Conservation (phyloP, 1,140 invertebrate genomes). For the Uloborus diversus region DNA sequence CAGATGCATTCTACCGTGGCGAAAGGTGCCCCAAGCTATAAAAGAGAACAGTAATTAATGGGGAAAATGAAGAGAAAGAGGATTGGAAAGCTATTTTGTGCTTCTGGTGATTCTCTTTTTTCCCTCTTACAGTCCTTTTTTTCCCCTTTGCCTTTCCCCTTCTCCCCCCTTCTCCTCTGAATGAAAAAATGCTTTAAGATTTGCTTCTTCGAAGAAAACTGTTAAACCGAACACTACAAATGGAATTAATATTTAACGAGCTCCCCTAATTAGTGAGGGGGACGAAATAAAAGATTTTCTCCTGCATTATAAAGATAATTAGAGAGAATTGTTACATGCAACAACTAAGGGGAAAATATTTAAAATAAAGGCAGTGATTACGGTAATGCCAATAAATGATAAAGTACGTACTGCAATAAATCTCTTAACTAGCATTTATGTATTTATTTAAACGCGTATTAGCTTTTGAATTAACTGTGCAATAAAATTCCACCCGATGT, state of each 20-base stretch:
- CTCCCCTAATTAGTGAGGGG: conserved; percentile 33
- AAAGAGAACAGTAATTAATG: conserved; percentile 8
- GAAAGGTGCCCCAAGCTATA: not conserved
- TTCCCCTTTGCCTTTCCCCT: not conserved
- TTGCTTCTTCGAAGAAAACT: conserved; percentile 18
- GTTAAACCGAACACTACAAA: conserved; percentile 46
- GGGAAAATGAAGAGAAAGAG: not conserved
- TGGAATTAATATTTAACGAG: conserved; percentile 57
- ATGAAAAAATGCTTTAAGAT: too few species aligned
- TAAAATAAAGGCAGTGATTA: too few species aligned
- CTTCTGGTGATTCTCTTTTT: not conserved
- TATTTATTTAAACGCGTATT: too few species aligned
- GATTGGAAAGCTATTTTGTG: conserved; percentile 36
- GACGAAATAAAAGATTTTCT: conserved; percentile 16
- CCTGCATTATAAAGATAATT: not conserved
- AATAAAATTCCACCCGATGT: too few species aligned
- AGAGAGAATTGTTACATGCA: too few species aligned
- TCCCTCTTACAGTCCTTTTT: not conserved
- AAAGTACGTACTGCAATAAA: too few species aligned
- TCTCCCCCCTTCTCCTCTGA: conserved; percentile 19
- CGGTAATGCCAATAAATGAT: too few species aligned
- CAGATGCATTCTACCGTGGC: conserved; percentile 31
- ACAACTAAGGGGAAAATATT: too few species aligned
- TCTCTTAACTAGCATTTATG: too few species aligned
- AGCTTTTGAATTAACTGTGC: too few species aligned